Evolutionary conservation across 2,113 vertebrate genomes (phyloP).

Genomic region (Xerus inauris): DNA sequence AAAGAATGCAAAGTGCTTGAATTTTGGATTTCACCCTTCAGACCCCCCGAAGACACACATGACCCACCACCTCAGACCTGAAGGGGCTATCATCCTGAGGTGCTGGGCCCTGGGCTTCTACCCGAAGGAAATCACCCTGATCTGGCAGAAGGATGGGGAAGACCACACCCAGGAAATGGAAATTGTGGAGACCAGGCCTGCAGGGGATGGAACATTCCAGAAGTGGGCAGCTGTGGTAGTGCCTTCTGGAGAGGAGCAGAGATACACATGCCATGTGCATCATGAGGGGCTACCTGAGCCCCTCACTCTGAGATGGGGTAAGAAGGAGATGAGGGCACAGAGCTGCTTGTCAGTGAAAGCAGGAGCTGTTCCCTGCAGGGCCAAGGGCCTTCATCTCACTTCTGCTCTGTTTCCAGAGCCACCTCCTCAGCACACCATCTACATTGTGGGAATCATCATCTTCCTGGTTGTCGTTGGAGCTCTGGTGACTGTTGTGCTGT

Average conservation of each 20-base stretch:
- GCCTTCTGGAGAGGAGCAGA: not conserved
- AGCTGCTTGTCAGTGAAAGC: not conserved
- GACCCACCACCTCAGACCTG: not conserved
- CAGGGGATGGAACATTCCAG: not conserved
- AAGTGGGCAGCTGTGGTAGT: not conserved
- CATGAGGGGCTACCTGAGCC: not conserved
- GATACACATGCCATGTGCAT: not conserved
- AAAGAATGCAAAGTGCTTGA: not conserved
- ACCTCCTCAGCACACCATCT: rapidly evolving
- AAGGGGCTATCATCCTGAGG: not conserved
- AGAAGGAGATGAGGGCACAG: not conserved
- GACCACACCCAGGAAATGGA: not conserved
- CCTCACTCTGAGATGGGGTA: conserved; percentile 75
- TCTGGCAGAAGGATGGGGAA: not conserved
- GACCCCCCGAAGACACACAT: not conserved
- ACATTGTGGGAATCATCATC: rapidly evolving
- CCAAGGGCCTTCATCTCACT: not conserved
- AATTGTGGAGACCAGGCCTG: not conserved
- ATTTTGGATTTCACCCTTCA: not conserved
- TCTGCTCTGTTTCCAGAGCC: not conserved
- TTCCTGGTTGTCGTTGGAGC: rapidly evolving
- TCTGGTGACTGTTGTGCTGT: rapidly evolving
- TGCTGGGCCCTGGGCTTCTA: not conserved
- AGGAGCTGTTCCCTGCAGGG: not conserved
- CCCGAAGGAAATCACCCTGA: not conserved